Conservation (phyloP, 1,140 invertebrate genomes). For the Lepidurus arcticus region DNA sequence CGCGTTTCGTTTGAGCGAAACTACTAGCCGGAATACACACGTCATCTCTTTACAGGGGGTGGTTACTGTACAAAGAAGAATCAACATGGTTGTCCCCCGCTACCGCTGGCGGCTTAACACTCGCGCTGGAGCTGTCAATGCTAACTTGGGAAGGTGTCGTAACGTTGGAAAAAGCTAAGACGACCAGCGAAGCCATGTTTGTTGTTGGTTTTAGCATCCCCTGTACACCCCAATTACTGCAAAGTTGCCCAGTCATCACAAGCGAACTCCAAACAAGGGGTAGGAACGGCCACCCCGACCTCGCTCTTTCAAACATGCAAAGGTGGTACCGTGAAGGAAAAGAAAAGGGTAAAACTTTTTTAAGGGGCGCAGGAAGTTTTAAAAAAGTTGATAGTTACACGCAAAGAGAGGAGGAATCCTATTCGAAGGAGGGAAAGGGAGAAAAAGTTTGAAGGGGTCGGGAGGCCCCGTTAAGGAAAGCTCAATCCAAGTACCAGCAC, state of each 20-base stretch:
- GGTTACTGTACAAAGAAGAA: too few species aligned
- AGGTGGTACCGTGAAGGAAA: background rate
- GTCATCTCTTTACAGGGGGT: too few species aligned
- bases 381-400: too few species aligned
- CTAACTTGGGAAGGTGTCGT: background rate
- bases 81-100: too few species aligned
- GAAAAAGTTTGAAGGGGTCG: too few species aligned
- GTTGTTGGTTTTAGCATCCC: background rate
- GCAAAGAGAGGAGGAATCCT: too few species aligned
- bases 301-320: background rate
- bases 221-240: background rate
- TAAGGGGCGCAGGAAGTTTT: background rate
- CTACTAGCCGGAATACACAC: too few species aligned
- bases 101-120: background rate
- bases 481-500: too few species aligned
- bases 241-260: background rate
- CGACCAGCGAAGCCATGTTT: background rate
- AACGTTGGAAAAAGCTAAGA: background rate
- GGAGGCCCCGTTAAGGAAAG: too few species aligned
- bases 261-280: background rate
- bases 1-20: too few species aligned
- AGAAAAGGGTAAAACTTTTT: background rate
- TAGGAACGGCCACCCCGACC: background rate
- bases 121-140: background rate
- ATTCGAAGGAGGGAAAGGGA: too few species aligned